Evolutionary conservation across 2,888 invertebrate genomes (phyloP).

Genomic region (Nesidiocoris tenuis): DNA sequence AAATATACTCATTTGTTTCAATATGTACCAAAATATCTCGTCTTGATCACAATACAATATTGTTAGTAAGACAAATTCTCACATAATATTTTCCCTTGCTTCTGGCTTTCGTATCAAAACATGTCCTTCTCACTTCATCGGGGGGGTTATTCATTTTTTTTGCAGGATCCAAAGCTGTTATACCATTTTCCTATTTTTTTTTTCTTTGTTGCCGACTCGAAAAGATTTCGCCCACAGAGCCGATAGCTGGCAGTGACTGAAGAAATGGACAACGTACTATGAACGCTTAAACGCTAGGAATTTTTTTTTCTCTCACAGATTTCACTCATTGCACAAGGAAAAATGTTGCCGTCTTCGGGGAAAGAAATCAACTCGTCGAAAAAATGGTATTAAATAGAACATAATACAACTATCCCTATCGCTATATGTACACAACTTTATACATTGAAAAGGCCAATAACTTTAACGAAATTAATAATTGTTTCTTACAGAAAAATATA

Average conservation of each 20-base stretch:
- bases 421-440: constrained; percentile 42
- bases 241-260: constrained; percentile 47
- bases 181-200: not conserved
- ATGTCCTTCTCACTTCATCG: constrained; percentile 10
- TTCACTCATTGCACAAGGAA: constrained; percentile 46
- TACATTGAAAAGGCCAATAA: constrained; percentile 40
- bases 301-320: constrained; percentile 41
- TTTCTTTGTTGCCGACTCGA: constrained; percentile 24
- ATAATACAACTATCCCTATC: constrained; percentile 43
- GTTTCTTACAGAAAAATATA: constrained; percentile 3
- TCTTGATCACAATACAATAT: constrained; percentile 37
- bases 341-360: not conserved
- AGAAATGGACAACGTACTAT: constrained; percentile 45
- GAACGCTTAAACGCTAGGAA: constrained; percentile 21
- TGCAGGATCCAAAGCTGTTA: not conserved
- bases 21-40: constrained; percentile 50
- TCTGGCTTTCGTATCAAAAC: not conserved
- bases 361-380: constrained; percentile 4
- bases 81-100: constrained; percentile 21
- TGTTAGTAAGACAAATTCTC: constrained; percentile 38
- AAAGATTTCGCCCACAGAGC: constrained; percentile 47
- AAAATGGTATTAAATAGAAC: constrained; percentile 41
- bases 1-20: constrained; percentile 44
- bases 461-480: constrained; percentile 15
- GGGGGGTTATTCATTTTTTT: constrained; percentile 21